These are phyloP conservation scores for Luperina nickerlii DNA, from an alignment of 2,888 invertebrate species.

Conservation along the genomic window DNA sequence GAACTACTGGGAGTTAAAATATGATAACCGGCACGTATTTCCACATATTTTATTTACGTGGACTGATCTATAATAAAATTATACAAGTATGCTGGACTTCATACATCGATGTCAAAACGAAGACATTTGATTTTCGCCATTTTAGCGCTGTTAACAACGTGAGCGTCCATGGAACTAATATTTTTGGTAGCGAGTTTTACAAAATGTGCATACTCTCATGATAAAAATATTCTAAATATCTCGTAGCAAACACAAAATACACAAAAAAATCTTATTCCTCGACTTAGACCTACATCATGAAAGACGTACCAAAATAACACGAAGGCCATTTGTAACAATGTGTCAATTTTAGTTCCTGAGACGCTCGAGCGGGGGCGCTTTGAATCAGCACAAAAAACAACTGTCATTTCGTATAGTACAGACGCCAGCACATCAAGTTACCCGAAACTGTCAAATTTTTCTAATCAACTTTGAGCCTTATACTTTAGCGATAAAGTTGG, in stretches of 20 bases:
- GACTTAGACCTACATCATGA: not conserved
- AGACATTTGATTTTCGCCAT: too few species aligned
- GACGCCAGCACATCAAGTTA: too few species aligned
- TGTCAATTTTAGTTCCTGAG: not conserved
- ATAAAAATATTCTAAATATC: not conserved
- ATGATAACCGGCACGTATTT: not conserved
- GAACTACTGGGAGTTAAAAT: not conserved
- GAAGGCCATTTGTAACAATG: not conserved
- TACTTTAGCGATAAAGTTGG: too few species aligned
- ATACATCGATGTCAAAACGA: not conserved
- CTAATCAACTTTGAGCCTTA: too few species aligned
- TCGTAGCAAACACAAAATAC: not conserved
- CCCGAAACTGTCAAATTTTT: too few species aligned
- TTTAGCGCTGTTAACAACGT: not conserved
- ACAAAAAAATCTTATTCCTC: not conserved
- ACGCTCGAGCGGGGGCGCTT: not conserved
- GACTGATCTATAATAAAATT: too few species aligned
- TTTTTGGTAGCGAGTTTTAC: not conserved
- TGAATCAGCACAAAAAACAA: not conserved
- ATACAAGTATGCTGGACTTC: not conserved
- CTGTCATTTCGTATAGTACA: not conserved
- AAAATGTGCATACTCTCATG: not conserved
- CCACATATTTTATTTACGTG: not conserved
- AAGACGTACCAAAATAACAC: not conserved
- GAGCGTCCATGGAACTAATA: not conserved